Percentiles rank a stretch among this genome's conserved stretches.
These are phyloP conservation scores for Brienomyrus longianalis DNA, from an alignment of 2,113 vertebrate genomes.

Conservation along the genomic window DNA sequence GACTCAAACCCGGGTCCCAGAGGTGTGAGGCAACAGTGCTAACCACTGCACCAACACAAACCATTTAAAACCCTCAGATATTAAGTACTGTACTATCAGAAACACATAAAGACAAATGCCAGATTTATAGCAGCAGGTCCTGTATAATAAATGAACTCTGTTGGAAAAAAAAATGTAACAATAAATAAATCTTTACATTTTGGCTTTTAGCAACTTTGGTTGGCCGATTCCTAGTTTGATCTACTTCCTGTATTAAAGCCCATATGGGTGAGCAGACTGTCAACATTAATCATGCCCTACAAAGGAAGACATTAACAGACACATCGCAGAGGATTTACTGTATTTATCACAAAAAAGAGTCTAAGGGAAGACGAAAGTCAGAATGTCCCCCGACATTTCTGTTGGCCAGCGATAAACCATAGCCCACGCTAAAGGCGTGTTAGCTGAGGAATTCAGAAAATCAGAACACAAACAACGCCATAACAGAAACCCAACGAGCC, in stretches of 20 bases:
- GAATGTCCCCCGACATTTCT: background rate
- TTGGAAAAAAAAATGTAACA: background rate
- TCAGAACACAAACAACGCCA: background rate
- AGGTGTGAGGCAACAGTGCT: too few species aligned
- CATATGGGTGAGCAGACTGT: background rate
- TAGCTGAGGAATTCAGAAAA: background rate
- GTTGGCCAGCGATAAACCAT: background rate
- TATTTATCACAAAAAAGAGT: background rate
- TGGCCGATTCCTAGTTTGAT: background rate
- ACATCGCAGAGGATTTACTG: background rate
- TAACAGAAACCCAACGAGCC: background rate
- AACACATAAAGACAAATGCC: background rate
- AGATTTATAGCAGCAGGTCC: background rate
- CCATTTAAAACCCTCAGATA: background rate
- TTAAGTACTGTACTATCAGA: background rate
- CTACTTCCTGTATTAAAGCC: background rate
- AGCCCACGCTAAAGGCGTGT: background rate
- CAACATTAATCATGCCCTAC: background rate
- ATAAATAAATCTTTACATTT: background rate
- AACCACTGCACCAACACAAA: background rate
- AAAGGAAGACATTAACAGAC: background rate
- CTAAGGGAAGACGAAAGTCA: background rate
- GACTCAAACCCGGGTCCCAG: too few species aligned
- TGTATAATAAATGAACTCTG: background rate
- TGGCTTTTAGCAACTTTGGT: background rate